Base-by-base conservation (phyloP, 2,113 vertebrate species). In the Engraulis encrasicolus region DNA sequence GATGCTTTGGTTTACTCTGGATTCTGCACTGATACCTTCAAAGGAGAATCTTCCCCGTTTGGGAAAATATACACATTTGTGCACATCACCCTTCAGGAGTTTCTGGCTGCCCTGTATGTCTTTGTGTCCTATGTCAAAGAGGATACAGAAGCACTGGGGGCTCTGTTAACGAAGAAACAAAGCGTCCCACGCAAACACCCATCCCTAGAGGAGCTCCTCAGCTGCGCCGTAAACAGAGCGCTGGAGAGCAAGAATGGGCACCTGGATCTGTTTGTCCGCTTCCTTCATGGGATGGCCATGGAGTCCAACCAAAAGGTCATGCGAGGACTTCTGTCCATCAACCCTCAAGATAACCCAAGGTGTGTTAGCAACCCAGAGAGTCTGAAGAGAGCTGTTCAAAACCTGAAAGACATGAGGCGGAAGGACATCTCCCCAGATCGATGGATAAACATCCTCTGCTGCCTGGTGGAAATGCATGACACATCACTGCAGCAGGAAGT, bases 221-320 rank as follows among this genome's bases (percentile, higher is more conserved):
- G 45, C 54, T 23, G 0, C 18, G 81, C 81, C 7, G 80, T 81
- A 34, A 52, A 81, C 50, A 81, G 36, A 18, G 66, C 66, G 0
- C 34, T 81, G 18, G 49, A 81, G 80, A 50, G 80, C 52, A 34
- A 50, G 50, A 81, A 12, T 58, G 80, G 80, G 11, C 48, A 81
- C 50, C 80, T 81, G 17, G 80, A 81, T 58, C 50, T 81, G 50
- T 81, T 81, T 74, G 18, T 81, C 7, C 79, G 49, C 27, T 81
- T 31, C 31, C 79, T 52, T 2, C 49, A 81, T 19, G 79, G 79
- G 14, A 36, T 50, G 1, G 23, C 66, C 66, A 2, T 74, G 27
- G 66, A 34, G 12, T 74, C 66, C 66, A 74, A 74, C 15, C 66
- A 74, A 34, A 31, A 15, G 27, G 23, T 74, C 31, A 17, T 74